A percentile compares a stretch with the other conserved stretches of the same genome.
These are phyloP conservation scores for Caenorhabditis sulstoni DNA, from an alignment of 2,888 invertebrate species.

Conservation along the genomic window DNA sequence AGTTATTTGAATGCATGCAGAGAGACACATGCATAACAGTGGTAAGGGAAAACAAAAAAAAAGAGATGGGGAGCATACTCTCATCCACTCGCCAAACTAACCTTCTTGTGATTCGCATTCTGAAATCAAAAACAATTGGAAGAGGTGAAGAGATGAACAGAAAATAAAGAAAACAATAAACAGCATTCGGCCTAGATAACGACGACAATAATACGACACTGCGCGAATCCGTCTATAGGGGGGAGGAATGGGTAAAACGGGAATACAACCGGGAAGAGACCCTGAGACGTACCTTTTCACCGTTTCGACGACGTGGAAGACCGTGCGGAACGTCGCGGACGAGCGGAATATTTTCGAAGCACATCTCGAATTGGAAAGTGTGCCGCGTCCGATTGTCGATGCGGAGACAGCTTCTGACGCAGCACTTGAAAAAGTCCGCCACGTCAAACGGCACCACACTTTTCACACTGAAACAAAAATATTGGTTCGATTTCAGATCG, in stretches of 20 bases:
- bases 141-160: no score
- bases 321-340: slow-evolving; percentile 66
- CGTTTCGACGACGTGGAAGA: slow-evolving; percentile 44
- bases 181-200: slow-evolving; percentile 27
- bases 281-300: slow-evolving; percentile 40
- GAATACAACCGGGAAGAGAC: slow-evolving; percentile 11
- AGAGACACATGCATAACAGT: neutral
- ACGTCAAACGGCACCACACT: slow-evolving; percentile 41
- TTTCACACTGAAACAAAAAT: slow-evolving; percentile 39
- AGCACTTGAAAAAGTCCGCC: slow-evolving; percentile 54
- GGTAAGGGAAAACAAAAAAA: neutral
- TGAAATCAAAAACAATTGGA: slow-evolving; percentile 38
- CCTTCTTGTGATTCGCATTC: slow-evolving; percentile 34
- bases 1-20: neutral
- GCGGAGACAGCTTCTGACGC: slow-evolving; percentile 69
- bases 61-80: slow-evolving; percentile 6
- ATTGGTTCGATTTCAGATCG: neutral
- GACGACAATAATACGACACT: slow-evolving; percentile 43
- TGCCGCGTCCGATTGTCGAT: slow-evolving; percentile 63
- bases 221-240: slow-evolving; percentile 2
- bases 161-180: slow-evolving; percentile 12
- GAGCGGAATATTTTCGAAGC: slow-evolving; percentile 72
- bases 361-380: slow-evolving; percentile 74
- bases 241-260: neutral
- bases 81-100: slow-evolving; percentile 37